Evolutionary conservation across 2,113 vertebrate genomes (phyloP).

Genomic region (Mustela nigripes): DNA sequence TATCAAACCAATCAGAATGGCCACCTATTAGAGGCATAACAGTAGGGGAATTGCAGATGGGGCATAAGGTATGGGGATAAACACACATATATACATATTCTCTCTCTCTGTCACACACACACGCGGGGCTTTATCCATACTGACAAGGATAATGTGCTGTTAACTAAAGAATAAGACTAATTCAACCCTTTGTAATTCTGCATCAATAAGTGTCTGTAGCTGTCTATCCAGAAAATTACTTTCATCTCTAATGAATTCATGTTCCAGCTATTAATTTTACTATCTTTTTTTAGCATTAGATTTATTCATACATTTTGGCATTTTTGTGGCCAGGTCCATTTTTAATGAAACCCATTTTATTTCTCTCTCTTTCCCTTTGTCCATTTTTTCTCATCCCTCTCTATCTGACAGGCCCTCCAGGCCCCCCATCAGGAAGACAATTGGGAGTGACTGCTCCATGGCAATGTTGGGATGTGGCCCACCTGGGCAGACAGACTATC

Average conservation of each 20-base stretch:
- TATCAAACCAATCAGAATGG: not conserved
- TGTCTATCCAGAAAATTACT: conserved; percentile 51
- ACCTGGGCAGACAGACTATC: fast-evolving
- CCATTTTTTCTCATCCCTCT: not conserved
- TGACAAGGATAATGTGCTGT: not conserved
- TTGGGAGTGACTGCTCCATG: fast-evolving
- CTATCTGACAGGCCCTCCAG: not conserved
- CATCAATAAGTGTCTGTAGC: conserved; percentile 6
- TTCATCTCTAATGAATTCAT: conserved; percentile 41
- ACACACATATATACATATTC: fast-evolving
- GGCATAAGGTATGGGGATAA: not conserved
- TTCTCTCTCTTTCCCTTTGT: not conserved
- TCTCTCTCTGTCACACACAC: not conserved
- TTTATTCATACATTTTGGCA: conserved; percentile 3
- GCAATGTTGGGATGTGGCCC: fast-evolving
- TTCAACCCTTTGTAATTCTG: not conserved
- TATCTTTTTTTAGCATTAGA: conserved; percentile 9
- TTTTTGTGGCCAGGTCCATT: not conserved
- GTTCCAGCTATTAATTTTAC: conserved; percentile 13
- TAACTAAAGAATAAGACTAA: not conserved
- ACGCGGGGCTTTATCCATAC: not conserved
- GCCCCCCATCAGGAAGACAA: not conserved
- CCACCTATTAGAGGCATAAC: not conserved
- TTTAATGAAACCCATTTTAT: conserved; percentile 16
- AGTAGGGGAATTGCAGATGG: not conserved